phyloP scores from a whole-genome alignment of 2,888 invertebrate genomes.

The Synanthedon myopaeformis region DNA sequence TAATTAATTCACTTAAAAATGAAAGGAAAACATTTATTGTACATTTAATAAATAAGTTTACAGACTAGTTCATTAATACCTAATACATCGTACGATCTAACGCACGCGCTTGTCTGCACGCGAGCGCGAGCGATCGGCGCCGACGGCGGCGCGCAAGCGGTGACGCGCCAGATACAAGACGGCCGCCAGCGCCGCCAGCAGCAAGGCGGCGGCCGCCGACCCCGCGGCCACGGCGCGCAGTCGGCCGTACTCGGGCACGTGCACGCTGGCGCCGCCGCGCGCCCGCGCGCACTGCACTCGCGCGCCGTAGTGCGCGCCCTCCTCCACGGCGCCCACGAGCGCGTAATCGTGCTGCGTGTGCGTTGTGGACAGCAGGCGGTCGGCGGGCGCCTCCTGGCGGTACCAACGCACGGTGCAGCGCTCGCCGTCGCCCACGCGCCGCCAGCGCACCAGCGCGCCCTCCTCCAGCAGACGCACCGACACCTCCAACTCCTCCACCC shows the following conservation, averaged over 20 bases:
- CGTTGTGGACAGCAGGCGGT: slow-evolving; percentile 74
- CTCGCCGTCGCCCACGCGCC: slow-evolving; percentile 69
- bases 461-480: slow-evolving; percentile 77
- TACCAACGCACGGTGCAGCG: slow-evolving; percentile 80
- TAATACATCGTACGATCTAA: background rate
- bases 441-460: slow-evolving; percentile 84
- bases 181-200: slow-evolving; percentile 74
- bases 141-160: slow-evolving; percentile 27
- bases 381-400: slow-evolving; percentile 70
- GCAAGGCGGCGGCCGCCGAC: slow-evolving; percentile 76
- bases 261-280: slow-evolving; percentile 73
- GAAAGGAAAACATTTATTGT: too few species aligned
- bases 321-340: slow-evolving; percentile 76
- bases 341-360: slow-evolving; percentile 79
- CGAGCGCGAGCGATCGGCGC: slow-evolving; percentile 12
- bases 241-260: slow-evolving; percentile 78
- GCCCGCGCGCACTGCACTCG: slow-evolving; percentile 78
- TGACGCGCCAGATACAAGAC: slow-evolving; percentile 61
- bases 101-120: background rate
- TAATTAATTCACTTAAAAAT: too few species aligned
- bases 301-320: slow-evolving; percentile 80
- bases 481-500: slow-evolving; percentile 74
- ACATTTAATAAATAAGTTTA: too few species aligned
- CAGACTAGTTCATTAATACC: background rate
- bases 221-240: slow-evolving; percentile 79